Base-by-base conservation (phyloP, 2,888 invertebrate genomes). In the Encarsia formosa region DNA sequence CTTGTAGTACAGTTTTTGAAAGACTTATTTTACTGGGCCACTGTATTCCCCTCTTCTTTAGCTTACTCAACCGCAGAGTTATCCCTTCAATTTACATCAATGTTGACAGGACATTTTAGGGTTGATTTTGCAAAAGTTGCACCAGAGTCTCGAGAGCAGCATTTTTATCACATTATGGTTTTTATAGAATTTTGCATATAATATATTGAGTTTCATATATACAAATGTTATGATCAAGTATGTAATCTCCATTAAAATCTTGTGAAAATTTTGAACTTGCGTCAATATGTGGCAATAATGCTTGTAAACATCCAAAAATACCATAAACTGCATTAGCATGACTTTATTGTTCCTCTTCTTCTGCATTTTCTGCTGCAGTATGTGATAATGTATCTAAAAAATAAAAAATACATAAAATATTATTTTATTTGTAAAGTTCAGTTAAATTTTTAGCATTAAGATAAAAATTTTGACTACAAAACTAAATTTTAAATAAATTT, bases 131-230 rank as follows among this genome's bases (percentile, higher is more conserved):
- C 8, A 83, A 63, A 6, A 82, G 64, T 61, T 81, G 80, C 37
- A 76, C 76, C 20, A 83, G 68, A 63, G 76, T 66, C 73, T 97
- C 96, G 69, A 96, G 78, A 16, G 92, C 84, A 1, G 91, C 85
- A 67, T 93, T n/a, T n/a, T 93, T 62, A 91, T 85, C 52, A 93
- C 83, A 72, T 93, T 93, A 73, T 95, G 94, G 73, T 94, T 90
- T 6, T 77, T 75, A 62, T 85, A 84, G 23, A 79, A 77, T 50
- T 72, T 70, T 1, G 84, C 78, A 74, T 86, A 87, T 66, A 84
- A 77, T 45, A 91, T 74, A 71, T 87, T 88, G 51, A 89, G 78
- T 72, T n/a, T 88, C 86, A 71, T 88, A 91, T 26, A 90, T 78
- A 84, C 90, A 77, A 58, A 80, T 52, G 15, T 70, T 61, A 43